A percentile compares a stretch with the other conserved stretches of the same genome.
These are phyloP conservation scores for Zeugodacus cucurbitae DNA, from an alignment of 1,140 invertebrate genomes.

Conservation along the genomic window DNA sequence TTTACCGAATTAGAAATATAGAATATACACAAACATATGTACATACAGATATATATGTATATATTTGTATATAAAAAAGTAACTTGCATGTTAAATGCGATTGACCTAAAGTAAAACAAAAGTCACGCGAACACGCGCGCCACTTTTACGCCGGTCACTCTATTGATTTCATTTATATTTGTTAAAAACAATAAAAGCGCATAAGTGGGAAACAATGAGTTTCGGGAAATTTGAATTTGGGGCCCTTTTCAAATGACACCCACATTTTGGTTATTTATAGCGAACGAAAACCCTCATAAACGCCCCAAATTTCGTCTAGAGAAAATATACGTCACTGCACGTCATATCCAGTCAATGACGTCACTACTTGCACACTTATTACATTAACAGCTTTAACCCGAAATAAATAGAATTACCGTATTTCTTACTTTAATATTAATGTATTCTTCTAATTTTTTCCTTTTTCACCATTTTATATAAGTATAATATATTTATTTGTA, in stretches of 20 bases:
- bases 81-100: not conserved
- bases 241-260: not conserved
- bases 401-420: not conserved
- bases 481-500: slow-evolving; percentile 8
- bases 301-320: too few species aligned
- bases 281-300: not conserved
- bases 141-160: not conserved
- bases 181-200: not conserved
- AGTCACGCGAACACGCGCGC: not conserved
- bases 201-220: not conserved
- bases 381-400: not conserved
- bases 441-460: not conserved
- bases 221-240: not conserved
- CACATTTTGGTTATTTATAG: not conserved
- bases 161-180: not conserved
- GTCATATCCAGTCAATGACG: not conserved
- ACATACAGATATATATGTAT: not conserved
- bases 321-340: not conserved
- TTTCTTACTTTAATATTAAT: not conserved
- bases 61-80: not conserved
- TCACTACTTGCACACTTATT: not conserved
- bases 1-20: not conserved
- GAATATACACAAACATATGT: not conserved
- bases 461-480: not conserved
- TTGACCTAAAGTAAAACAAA: not conserved